phyloP scores from a whole-genome alignment of 2,113 vertebrate genomes.

The Callopanchax toddi region DNA sequence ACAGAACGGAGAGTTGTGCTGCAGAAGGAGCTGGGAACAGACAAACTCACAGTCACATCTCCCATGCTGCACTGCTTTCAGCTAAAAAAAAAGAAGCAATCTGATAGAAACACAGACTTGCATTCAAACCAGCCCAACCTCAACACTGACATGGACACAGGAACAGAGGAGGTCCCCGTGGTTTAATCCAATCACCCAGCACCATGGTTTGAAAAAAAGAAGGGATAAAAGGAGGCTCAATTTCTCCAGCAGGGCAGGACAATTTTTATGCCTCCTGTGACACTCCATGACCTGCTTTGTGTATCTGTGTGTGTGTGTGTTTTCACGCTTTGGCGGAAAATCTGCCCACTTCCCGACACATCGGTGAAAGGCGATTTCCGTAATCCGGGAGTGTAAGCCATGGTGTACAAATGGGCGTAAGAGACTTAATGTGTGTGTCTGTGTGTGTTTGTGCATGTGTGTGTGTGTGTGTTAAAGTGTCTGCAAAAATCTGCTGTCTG shows the following conservation, averaged over 20 bases:
- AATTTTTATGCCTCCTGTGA: constrained; percentile 48
- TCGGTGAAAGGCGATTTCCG: constrained; percentile 77
- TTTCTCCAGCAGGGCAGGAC: constrained; percentile 49
- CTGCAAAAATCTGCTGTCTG: constrained; percentile 60
- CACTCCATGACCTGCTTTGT: constrained; percentile 34
- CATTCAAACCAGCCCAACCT: constrained; percentile 10
- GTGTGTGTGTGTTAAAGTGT: constrained; percentile 34
- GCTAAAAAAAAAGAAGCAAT: background rate
- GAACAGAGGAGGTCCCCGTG: constrained; percentile 20
- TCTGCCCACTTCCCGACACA: constrained; percentile 60
- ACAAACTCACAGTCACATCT: constrained; percentile 30
- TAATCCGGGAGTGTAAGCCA: constrained; percentile 80
- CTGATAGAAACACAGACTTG: background rate
- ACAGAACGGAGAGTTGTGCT: constrained; percentile 42
- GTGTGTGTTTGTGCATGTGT: constrained; percentile 19
- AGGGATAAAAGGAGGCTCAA: constrained; percentile 44
- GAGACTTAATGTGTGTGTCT: constrained; percentile 56
- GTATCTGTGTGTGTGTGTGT: constrained; percentile 49
- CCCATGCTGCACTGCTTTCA: constrained; percentile 33
- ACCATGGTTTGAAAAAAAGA: constrained; percentile 32
- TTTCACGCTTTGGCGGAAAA: constrained; percentile 59
- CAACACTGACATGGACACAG: constrained; percentile 22
- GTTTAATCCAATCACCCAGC: constrained; percentile 51
- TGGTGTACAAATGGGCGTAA: constrained; percentile 74
- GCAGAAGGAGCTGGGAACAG: constrained; percentile 27